Conservation (phyloP, 2,797 vertebrate species). For the Tarsius wallacei region DNA sequence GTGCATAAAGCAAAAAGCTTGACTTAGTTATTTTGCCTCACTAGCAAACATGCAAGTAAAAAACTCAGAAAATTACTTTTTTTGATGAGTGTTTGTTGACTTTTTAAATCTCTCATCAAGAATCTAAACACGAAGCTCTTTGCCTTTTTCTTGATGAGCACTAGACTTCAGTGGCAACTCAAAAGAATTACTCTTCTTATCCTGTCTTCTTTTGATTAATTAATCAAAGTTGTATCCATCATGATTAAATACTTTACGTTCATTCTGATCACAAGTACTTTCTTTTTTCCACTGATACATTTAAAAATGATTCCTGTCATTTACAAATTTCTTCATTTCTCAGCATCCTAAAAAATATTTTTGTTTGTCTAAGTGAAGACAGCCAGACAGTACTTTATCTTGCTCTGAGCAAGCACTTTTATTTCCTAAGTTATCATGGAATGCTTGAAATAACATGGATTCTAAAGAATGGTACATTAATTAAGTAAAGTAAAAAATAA, state of each 20-base stretch:
- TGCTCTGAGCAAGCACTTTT: neutral
- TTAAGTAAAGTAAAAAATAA: neutral
- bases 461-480: neutral
- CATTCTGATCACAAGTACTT: neutral
- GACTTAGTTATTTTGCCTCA: conserved; percentile 22
- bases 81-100: neutral
- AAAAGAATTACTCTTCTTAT: conserved; percentile 21
- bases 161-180: conserved; percentile 59
- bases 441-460: neutral
- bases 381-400: neutral
- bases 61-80: conserved; percentile 11
- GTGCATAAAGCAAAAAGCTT: neutral
- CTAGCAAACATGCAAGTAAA: neutral
- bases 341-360: conserved; percentile 15
- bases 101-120: conserved; percentile 42
- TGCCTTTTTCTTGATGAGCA: conserved; percentile 43
- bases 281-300: neutral
- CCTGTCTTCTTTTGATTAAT: conserved; percentile 60
- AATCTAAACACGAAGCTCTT: conserved; percentile 11
- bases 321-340: conserved; percentile 39
- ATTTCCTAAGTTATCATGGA: neutral
- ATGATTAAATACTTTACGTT: conserved; percentile 22
- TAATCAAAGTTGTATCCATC: conserved; percentile 20
- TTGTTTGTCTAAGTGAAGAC: conserved; percentile 13
- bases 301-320: neutral